phyloP scores from a whole-genome alignment of 1,140 invertebrate species.

The Caerostris extrusa region DNA sequence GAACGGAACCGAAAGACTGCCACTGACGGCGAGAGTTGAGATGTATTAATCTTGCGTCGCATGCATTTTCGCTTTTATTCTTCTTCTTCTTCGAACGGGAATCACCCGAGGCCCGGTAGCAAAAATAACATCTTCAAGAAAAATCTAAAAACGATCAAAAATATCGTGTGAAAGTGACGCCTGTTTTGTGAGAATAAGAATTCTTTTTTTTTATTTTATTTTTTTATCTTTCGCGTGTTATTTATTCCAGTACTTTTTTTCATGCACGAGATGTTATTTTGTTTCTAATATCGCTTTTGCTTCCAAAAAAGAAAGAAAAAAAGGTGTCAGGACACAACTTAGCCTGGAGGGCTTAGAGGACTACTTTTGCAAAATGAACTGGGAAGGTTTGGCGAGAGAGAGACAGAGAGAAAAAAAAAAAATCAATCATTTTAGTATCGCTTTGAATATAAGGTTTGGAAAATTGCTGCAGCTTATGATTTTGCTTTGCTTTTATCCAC shows the following conservation, averaged over 20 bases:
- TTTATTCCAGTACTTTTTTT: not conserved
- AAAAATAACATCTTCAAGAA: slow-evolving; percentile 60
- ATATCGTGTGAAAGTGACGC: slow-evolving; percentile 73
- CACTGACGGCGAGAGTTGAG: slow-evolving; percentile 71
- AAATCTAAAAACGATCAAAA: slow-evolving; percentile 70
- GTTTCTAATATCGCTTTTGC: slow-evolving; percentile 50
- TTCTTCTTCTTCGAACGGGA: not conserved
- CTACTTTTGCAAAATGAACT: not conserved
- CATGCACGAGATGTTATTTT: slow-evolving; percentile 57
- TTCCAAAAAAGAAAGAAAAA: not conserved
- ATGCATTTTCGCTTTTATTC: slow-evolving; percentile 38
- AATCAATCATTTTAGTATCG: slow-evolving; percentile 30
- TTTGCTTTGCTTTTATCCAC: not conserved
- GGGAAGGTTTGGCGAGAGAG: not conserved
- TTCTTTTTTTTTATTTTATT: slow-evolving; percentile 38
- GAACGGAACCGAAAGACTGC: slow-evolving; percentile 44
- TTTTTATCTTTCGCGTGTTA: slow-evolving; percentile 14
- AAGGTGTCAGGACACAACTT: slow-evolving; percentile 17
- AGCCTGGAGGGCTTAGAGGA: slow-evolving; percentile 25
- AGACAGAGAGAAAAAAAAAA: not conserved
- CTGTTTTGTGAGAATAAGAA: slow-evolving; percentile 57
- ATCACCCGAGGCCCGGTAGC: slow-evolving; percentile 16
- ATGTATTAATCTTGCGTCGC: slow-evolving; percentile 70
- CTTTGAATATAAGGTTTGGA: slow-evolving; percentile 14
- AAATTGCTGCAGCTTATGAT: not conserved